Base-by-base conservation (phyloP, 2,797 vertebrate genomes). In the Epinephelus coioides region DNA sequence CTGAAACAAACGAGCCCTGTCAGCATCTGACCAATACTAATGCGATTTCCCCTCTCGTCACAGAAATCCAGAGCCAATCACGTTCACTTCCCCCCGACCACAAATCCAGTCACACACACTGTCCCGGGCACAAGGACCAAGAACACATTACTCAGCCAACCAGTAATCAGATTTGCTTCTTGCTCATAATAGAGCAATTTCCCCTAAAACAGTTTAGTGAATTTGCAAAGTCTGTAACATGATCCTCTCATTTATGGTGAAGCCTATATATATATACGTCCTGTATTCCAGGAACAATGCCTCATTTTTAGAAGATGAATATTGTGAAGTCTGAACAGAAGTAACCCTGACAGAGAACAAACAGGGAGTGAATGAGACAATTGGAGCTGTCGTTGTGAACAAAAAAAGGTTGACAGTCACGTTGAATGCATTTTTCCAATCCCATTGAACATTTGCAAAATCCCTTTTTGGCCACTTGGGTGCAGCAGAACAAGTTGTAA, bases 1-100 rank as follows among this genome's bases (percentile, higher is more conserved):
- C 74, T 72, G 69, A 85, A 72, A 83, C 70, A 76, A 85, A 85
- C 80, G 61, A 84, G 69, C 57, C 55, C 82, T 85, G 80, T 86
- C 83, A 90, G 76, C 51, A 69, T 47, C 66, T 64, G 71, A 69
- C 93, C 94, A 84, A 94, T 94, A 70, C 90, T 94, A 94, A 95
- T 87, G 11, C 54, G 86, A 91, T 96, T 92, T 44, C 17, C 53
- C 59, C 60, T 83, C 66, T 55, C 90, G 86, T 86, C 87, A 74
- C 17, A 64, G 76, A 88, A 91, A 84, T 79, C 86, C 76, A 78
- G 82, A 90, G 78, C 90, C 90, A 89, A 91, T 94, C 82, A 71
- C 60, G 59, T 83, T 68, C 78, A 51, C 72, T 81, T 64, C 14
- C 34, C 54, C 57, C 71, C 17, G 13, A 88, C 88, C 83, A 82